phyloP scores from a whole-genome alignment of 2,888 invertebrate species.

The Catotricha subobsoleta region DNA sequence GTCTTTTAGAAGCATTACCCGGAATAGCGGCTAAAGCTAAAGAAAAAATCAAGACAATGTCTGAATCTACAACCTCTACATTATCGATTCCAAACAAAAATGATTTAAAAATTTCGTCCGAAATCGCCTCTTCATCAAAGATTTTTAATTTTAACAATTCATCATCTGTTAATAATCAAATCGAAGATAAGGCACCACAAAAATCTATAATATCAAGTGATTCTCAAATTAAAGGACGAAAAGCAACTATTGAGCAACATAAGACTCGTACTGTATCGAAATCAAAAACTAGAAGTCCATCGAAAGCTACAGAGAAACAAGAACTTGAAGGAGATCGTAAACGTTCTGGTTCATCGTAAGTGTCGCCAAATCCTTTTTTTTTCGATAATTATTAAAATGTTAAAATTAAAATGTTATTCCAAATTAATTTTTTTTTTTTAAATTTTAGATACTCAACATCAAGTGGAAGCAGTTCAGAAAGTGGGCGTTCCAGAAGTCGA shows the following conservation, averaged over 20 bases:
- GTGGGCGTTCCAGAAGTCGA: constrained; percentile 25
- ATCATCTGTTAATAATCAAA: neutral
- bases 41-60: constrained; percentile 36
- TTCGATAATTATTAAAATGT: no score
- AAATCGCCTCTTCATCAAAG: neutral
- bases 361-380: constrained; percentile 4
- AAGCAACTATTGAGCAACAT: neutral
- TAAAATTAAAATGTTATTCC: neutral
- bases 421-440: neutral
- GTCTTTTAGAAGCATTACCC: constrained; percentile 43
- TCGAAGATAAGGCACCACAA: neutral
- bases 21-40: constrained; percentile 54
- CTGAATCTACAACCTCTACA: neutral
- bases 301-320: constrained; percentile 12
- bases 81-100: neutral
- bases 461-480: constrained; percentile 21
- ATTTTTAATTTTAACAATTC: neutral
- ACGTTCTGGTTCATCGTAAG: constrained; percentile 24
- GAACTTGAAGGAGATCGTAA: constrained; percentile 9
- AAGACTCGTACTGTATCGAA: neutral
- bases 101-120: neutral
- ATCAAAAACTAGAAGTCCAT: constrained; percentile 11
- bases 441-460: constrained; percentile 18
- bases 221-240: constrained; percentile 1
- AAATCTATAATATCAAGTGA: neutral